phyloP scores from a whole-genome alignment of 1,140 invertebrate species.

The Temnothorax curvispinosus region DNA sequence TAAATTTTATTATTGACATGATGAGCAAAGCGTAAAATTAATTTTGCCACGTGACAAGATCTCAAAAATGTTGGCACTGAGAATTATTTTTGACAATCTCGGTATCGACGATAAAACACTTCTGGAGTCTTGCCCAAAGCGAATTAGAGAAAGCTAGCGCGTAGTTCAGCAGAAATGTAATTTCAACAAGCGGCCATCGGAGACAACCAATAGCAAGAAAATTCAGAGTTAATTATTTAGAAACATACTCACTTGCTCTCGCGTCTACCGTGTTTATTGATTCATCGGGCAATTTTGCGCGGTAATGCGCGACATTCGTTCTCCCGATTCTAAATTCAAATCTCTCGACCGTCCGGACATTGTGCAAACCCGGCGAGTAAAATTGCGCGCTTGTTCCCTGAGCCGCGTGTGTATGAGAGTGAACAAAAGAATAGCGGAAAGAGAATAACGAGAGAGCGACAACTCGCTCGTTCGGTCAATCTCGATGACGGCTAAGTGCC shows the following conservation, averaged over 20 bases:
- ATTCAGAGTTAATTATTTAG: constrained; percentile 60
- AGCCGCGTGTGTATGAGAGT: constrained; percentile 14
- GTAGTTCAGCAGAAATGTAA: constrained; percentile 37
- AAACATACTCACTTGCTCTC: constrained; percentile 51
- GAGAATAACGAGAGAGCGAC: constrained; percentile 26
- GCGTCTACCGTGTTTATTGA: constrained; percentile 51
- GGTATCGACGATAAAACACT: background rate
- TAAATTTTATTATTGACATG: background rate
- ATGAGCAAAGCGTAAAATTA: background rate
- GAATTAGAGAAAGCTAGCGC: background rate
- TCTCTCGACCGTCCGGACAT: constrained; percentile 11
- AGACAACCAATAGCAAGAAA: constrained; percentile 14
- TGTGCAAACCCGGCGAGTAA: constrained; percentile 15
- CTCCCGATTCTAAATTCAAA: constrained; percentile 41
- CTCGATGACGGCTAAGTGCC: constrained; percentile 34
- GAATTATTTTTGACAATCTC: background rate
- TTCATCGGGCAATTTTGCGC: constrained; percentile 59
- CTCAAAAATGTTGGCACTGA: background rate
- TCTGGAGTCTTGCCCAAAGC: background rate
- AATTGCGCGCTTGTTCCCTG: constrained; percentile 51
- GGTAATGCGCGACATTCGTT: constrained; percentile 54
- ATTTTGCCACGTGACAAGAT: background rate
- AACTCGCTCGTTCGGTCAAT: constrained; percentile 32
- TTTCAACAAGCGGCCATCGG: constrained; percentile 51
- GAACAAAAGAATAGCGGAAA: constrained; percentile 30